These are phyloP conservation scores for Ptilorrhoa leucosticta DNA, from an alignment of 2,113 vertebrate genomes.

Conservation along the genomic window DNA sequence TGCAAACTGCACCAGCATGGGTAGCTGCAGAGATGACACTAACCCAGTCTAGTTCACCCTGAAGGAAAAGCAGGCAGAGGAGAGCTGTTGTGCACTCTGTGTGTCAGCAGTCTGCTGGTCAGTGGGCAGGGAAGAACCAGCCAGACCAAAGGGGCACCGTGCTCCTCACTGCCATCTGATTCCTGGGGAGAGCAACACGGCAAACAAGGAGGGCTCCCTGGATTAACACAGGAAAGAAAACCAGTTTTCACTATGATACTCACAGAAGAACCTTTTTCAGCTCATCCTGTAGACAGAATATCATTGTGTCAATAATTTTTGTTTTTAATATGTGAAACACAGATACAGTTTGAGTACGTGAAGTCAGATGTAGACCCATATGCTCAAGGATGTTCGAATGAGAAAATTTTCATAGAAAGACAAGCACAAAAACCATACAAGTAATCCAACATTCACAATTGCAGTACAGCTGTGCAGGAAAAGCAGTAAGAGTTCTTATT, in stretches of 20 bases:
- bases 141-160: fast-evolving
- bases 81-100: fast-evolving
- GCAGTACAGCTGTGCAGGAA: neutral
- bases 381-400: neutral
- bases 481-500: neutral
- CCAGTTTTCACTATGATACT: neutral
- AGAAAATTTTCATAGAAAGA: neutral
- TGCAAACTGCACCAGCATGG: neutral
- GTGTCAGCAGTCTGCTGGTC: neutral
- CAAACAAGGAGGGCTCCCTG: neutral
- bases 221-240: neutral
- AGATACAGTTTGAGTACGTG: neutral
- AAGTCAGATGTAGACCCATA: neutral
- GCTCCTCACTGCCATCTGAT: neutral
- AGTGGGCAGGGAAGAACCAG: neutral
- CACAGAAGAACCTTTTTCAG: neutral
- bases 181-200: neutral
- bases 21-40: neutral
- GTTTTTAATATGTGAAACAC: neutral
- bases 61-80: neutral
- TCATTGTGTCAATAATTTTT: neutral
- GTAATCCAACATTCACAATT: neutral
- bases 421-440: neutral
- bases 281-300: neutral
- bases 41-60: too few species aligned